These are phyloP conservation scores for Helicoverpa armigera DNA, from an alignment of 1,140 invertebrate genomes.

Conservation along the genomic window DNA sequence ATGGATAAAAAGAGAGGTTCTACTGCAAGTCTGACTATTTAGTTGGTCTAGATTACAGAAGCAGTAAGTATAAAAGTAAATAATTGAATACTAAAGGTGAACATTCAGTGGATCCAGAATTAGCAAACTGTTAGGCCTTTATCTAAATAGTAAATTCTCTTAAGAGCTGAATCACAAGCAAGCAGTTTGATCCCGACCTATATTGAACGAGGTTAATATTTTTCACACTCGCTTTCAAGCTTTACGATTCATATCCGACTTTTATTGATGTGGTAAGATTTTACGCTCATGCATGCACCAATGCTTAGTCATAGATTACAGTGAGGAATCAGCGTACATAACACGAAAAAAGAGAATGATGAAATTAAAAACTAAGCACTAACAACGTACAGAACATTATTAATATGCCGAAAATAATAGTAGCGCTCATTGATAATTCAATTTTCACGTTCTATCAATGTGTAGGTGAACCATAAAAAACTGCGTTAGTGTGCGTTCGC, in stretches of 20 bases:
- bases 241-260: constrained; percentile 23
- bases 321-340: neutral
- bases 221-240: constrained; percentile 51
- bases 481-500: constrained; percentile 51
- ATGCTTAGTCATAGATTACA: neutral
- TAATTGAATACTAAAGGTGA: too few species aligned
- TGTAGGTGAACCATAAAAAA: constrained; percentile 28
- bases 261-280: constrained; percentile 3
- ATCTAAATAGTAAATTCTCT: neutral
- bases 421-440: neutral
- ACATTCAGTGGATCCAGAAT: neutral
- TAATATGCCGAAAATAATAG: too few species aligned
- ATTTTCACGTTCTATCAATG: constrained; percentile 4
- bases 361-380: neutral
- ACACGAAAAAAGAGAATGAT: neutral
- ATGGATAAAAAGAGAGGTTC: too few species aligned
- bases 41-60: too few species aligned
- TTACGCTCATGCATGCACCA: neutral
- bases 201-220: constrained; percentile 62
- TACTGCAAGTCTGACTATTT: too few species aligned
- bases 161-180: neutral
- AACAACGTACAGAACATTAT: neutral
- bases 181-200: constrained; percentile 24
- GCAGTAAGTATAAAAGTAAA: too few species aligned
- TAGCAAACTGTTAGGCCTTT: neutral